Percentiles rank a stretch among this genome's conserved stretches.
phyloP scores from a whole-genome alignment of 2,888 invertebrate genomes.

The Cyclophora punctaria region DNA sequence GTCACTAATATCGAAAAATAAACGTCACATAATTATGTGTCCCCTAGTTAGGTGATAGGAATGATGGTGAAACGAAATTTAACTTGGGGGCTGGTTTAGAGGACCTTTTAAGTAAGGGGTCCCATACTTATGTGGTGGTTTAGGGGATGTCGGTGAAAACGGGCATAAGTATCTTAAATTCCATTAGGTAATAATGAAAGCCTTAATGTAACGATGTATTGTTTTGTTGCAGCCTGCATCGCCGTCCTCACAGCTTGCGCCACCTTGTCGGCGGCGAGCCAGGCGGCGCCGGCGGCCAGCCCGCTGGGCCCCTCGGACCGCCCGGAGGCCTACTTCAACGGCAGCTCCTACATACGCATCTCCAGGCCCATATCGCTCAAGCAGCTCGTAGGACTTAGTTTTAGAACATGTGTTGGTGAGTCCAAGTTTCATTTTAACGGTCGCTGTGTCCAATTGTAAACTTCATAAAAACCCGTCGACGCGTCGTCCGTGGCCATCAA shows the following conservation, averaged over 20 bases:
- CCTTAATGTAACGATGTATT: background rate
- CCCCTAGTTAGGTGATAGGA: no score
- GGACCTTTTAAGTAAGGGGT: no score
- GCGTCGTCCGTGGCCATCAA: constrained; percentile 11
- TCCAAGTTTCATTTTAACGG: constrained; percentile 5
- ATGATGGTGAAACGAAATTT: no score
- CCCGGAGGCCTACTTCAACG: constrained; percentile 89
- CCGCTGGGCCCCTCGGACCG: constrained; percentile 75
- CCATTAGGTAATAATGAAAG: background rate
- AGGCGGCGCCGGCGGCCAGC: constrained; percentile 26
- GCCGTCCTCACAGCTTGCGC: constrained; percentile 28
- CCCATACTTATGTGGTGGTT: no score
- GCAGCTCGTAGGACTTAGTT: constrained; percentile 87
- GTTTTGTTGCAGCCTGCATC: constrained; percentile 32
- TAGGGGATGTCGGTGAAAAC: no score
- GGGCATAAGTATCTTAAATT: background rate
- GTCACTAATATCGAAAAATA: no score
- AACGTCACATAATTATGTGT: no score
- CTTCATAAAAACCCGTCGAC: background rate
- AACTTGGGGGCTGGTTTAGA: no score
- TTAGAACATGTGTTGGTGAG: constrained; percentile 85
- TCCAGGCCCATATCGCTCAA: constrained; percentile 83
- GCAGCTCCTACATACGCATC: constrained; percentile 84
- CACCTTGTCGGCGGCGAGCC: constrained; percentile 20
- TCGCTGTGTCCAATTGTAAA: background rate